phyloP scores from a whole-genome alignment of 2,113 vertebrate species.

The Uria lomvia region DNA sequence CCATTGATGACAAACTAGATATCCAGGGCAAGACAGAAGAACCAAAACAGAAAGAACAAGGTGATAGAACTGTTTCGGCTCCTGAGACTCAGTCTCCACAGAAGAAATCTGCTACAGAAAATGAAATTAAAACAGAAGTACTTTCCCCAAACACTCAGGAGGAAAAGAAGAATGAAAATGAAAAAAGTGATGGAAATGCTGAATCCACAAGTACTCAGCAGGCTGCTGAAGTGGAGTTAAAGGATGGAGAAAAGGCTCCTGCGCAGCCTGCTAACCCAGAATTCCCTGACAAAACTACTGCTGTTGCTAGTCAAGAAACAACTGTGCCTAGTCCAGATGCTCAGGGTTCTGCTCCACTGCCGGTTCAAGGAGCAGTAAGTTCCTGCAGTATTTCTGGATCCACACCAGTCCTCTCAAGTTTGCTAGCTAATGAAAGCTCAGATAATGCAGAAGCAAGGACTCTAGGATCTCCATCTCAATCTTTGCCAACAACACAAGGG shows the following conservation, averaged over 20 bases:
- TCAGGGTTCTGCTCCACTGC: constrained; percentile 44
- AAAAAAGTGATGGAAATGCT: constrained; percentile 47
- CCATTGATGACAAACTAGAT: constrained; percentile 83
- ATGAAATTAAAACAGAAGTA: constrained; percentile 75
- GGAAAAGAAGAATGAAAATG: constrained; percentile 72
- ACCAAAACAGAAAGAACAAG: constrained; percentile 61
- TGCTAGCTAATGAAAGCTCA: constrained; percentile 84
- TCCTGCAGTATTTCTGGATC: constrained; percentile 72
- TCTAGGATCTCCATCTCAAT: constrained; percentile 71
- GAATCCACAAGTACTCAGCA: constrained; percentile 55
- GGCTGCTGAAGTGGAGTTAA: constrained; percentile 73
- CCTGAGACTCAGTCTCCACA: constrained; percentile 56
- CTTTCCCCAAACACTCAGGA: constrained; percentile 64
- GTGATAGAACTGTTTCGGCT: constrained; percentile 48
- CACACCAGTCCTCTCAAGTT: constrained; percentile 83
- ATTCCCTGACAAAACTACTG: constrained; percentile 41
- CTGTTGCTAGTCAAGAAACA: constrained; percentile 42
- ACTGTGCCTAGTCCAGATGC: constrained; percentile 52
- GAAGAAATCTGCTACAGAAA: constrained; percentile 55
- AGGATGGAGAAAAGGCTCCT: constrained; percentile 60
- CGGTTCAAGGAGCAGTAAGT: constrained; percentile 66
- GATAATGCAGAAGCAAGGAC: constrained; percentile 75
- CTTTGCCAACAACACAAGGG: constrained; percentile 75
- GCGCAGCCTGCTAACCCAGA: constrained; percentile 29
- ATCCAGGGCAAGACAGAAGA: constrained; percentile 65